Evolutionary conservation across 37 sponge, comb jelly and placozoan genomes (phyloP), one percentile per base, ranked within the genome.

Genomic region (Mnemiopsis leidyi): DNA sequence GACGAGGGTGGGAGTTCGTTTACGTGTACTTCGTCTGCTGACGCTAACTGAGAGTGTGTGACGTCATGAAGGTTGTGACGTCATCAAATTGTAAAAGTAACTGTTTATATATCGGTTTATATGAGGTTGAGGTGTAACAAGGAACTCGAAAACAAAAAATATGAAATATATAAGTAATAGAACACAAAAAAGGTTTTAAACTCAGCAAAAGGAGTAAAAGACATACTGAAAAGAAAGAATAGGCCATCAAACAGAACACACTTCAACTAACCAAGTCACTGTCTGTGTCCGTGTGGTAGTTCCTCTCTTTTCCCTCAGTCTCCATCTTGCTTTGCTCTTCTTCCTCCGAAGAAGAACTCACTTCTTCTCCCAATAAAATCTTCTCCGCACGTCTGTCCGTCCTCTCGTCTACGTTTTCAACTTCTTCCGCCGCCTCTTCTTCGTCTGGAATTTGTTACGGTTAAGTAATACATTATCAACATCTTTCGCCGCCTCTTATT

Each of bases 21-120:
- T 39, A 85, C 18, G 29, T 85, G 90, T 1, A 85, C 90, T 39
- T 85, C 90, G 23, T 85, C 90, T 26, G 90, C 90, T 40, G 90
- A 85, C 29, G 61, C 90, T n/a, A 85, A 23, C 90, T 85, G 90
- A 25, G 90, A 33, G 48, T 0, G 24, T 39, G 61, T 71, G 30
- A 28, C 30, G 75, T 29, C 2, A 71, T 18, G 7, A 82, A 82
- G 13, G 13, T 18, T 13, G 13, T 48, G 61, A 48, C 61, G 61
- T 48, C 61, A 48, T 48, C 5, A 48, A 48, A 48, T 13, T 82
- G 13, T 48, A 48, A 48, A 18, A 48, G 61, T 5, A 48, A 48
- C 5, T 48, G 61, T 48, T 48, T n/a, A n/a, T n/a, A n/a, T n/a
- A n/a, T n/a, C n/a, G n/a, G n/a, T n/a, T n/a, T n/a, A n/a, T n/a